Conservation (phyloP, 2,797 vertebrate genomes). For the Pangasius mekongensis region DNA sequence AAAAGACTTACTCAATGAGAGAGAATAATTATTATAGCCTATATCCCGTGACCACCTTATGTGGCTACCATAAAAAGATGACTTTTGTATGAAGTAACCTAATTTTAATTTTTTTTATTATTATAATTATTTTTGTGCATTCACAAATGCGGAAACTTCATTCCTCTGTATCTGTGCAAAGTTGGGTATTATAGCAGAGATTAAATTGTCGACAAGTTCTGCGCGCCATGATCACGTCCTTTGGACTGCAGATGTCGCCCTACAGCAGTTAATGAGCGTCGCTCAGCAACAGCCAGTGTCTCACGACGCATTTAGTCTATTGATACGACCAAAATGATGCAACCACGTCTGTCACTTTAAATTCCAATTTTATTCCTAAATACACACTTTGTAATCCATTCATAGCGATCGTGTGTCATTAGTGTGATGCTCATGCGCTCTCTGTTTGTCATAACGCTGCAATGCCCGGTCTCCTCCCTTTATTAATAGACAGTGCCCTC, state of each 20-base stretch:
- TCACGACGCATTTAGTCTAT: conserved; percentile 52
- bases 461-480: conserved; percentile 41
- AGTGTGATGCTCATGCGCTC: conserved; percentile 4
- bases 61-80: neutral
- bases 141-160: neutral
- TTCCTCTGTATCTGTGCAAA: neutral
- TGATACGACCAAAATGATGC: conserved; percentile 44
- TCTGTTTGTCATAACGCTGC: conserved; percentile 34
- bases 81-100: neutral
- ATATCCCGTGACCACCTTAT: neutral
- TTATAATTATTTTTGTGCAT: neutral
- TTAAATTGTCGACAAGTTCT: conserved; percentile 35
- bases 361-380: conserved; percentile 6
- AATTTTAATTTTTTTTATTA: neutral
- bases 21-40: neutral
- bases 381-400: conserved; percentile 10
- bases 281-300: conserved; percentile 23
- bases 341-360: conserved; percentile 46
- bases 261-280: conserved; percentile 46
- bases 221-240: conserved; percentile 2
- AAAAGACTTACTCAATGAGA: neutral
- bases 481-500: conserved; percentile 39
- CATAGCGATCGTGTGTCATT: neutral
- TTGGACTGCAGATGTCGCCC: conserved; percentile 57
- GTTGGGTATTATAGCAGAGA: neutral